Evolutionary conservation across 2,113 vertebrate species (phyloP).

Genomic region (Spea bombifrons): DNA sequence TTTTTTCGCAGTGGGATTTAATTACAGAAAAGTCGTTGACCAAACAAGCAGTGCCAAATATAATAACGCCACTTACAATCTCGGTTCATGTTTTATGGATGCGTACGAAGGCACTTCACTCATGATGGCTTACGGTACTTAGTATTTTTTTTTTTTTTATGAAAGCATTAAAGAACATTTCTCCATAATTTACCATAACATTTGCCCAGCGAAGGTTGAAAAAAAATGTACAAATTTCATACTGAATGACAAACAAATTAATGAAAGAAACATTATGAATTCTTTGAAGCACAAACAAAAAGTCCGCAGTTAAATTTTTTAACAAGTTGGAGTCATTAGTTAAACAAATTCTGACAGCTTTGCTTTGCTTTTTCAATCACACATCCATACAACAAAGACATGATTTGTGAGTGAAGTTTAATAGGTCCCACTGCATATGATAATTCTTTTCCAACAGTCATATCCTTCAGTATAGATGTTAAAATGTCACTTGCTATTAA

Average conservation of each 20-base stretch:
- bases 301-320: slow-evolving; percentile 66
- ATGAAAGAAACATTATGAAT: slow-evolving; percentile 53
- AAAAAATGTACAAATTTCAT: slow-evolving; percentile 44
- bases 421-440: slow-evolving; percentile 64
- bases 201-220: slow-evolving; percentile 45
- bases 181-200: slow-evolving; percentile 42
- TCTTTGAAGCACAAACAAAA: slow-evolving; percentile 65
- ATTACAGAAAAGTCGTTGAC: slow-evolving; percentile 36
- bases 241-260: slow-evolving; percentile 55
- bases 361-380: slow-evolving; percentile 61
- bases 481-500: slow-evolving; percentile 58
- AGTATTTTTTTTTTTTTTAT: slow-evolving; percentile 20
- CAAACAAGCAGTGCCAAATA: slow-evolving; percentile 37
- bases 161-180: slow-evolving; percentile 38
- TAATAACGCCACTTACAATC: slow-evolving; percentile 40
- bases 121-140: slow-evolving; percentile 37
- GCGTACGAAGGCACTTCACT: slow-evolving; percentile 31
- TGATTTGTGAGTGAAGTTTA: slow-evolving; percentile 56
- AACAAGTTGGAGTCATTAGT: slow-evolving; percentile 64
- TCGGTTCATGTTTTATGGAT: slow-evolving; percentile 40
- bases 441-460: slow-evolving; percentile 61
- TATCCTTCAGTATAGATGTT: slow-evolving; percentile 52
- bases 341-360: slow-evolving; percentile 65
- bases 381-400: slow-evolving; percentile 61
- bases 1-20: neutral